Evolutionary conservation across 2,888 invertebrate species (phyloP), one percentile per base, ranked within the genome.

Genomic region (Rotaria sp.): DNA sequence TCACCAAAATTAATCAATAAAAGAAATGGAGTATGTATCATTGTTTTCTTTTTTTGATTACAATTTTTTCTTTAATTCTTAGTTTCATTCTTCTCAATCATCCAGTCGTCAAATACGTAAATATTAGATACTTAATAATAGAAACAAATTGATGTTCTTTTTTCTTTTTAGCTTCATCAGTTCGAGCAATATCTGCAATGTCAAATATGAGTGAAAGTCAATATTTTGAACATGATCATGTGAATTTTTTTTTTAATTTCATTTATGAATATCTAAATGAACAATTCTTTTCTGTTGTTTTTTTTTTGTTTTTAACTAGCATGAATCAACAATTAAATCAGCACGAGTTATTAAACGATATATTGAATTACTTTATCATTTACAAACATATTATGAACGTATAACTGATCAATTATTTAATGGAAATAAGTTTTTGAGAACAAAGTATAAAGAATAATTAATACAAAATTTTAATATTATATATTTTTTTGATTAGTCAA

Each of bases 301-400:
- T 67, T 8, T 11, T 67, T 5, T 67, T 2, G 7, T 24, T 35
- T 41, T 26, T 5, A 8, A 13, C 45, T 80, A 80, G 80, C 45
- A 80, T n/a, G 80, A 80, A 45, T 4, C 80, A 24, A 45, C 45
- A 45, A 45, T 45, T 0, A 80, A 45, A 45, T 80, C 45, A 45
- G 45, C 80, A 45, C 80, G 80, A n/a, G 45, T n/a, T 15, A 45
- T 45, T n/a, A 80, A 80, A 80, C 41, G 80, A 45, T 45, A 80
- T 45, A 80, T 80, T 41, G 80, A 80, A 45, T 80, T 80, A 80
- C 38, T 80, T 45, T 80, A 80, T 80, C 80, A 80, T 80, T 13
- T 80, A 45, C 80, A 80, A 80, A 45, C 80, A 80, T 80, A 45
- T 80, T 80, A 80, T 80, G 80, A 80, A 80, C 41, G 80, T 26